phyloP scores from a whole-genome alignment of 2,113 vertebrate species.

The Ardeotis arabs region DNA sequence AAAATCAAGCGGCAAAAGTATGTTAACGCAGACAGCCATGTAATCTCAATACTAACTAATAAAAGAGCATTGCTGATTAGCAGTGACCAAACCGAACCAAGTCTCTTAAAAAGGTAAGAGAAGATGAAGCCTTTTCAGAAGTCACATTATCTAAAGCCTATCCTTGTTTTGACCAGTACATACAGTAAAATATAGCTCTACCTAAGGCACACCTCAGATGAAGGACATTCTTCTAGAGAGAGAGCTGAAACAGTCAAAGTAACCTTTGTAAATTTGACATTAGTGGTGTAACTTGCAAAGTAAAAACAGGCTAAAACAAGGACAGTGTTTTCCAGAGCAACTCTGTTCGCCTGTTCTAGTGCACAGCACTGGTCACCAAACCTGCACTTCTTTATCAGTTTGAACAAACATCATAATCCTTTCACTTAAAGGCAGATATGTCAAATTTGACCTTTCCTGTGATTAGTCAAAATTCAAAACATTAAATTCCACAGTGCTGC shows the following conservation, averaged over 20 bases:
- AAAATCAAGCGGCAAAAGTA: not conserved
- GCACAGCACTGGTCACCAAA: not conserved
- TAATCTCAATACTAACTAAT: not conserved
- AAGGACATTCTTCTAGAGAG: not conserved
- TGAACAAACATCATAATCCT: not conserved
- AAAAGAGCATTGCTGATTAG: not conserved
- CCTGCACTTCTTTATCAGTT: not conserved
- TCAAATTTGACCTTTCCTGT: not conserved
- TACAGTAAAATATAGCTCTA: not conserved
- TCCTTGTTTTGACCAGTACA: not conserved
- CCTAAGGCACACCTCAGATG: not conserved
- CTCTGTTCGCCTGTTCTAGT: accelerated
- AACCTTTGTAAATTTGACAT: not conserved
- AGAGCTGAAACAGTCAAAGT: not conserved
- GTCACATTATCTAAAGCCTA: not conserved
- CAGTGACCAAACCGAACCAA: not conserved
- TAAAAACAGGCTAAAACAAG: not conserved
- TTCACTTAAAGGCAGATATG: not conserved
- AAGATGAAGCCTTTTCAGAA: not conserved
- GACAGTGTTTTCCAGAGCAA: not conserved
- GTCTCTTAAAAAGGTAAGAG: not conserved
- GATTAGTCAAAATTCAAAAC: not conserved
- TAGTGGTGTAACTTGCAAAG: not conserved
- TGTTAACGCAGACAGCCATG: not conserved
- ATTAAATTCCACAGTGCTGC: not conserved